Base-by-base conservation (phyloP, 2,113 vertebrate species). In the Syngnathoides biaculeatus region DNA sequence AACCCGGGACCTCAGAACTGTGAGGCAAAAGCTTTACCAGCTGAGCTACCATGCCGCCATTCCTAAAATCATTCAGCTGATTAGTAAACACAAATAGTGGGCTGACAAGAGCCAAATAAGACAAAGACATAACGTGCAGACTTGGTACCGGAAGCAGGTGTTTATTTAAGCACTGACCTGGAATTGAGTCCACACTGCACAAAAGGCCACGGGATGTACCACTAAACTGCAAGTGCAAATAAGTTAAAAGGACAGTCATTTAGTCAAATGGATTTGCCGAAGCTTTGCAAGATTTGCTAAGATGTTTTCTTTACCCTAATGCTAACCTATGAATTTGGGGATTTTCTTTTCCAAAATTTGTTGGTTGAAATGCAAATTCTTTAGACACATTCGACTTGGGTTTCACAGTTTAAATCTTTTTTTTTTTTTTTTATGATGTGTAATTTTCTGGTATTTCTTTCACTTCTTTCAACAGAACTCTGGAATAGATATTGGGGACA, bases 401-500 rank as follows among this genome's bases (percentile, higher is more conserved):
- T 52, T 52, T 0, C 3, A 55, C 22, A 27, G 53, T 56, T 27
- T 56, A 11, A 27, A 27, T 30, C 12, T 1, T 17, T 56, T 56
- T 24, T 55, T 55, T 5, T 26, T 56, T 5, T 8, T 2, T 5
- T 30, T 15, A 27, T 15, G 9, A 27, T 57, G 22, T 55, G 52
- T 55, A n/a, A 59, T 59, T 59, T 59, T 30, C 2, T 9, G 15
- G 3, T 42, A 22, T 52, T 50, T 13, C 50, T 8, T 72, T 56
- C 58, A 3, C 39, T 39, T 78, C 43, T 27, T 45, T 60, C 9
- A 42, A 9, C 82, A 98, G 97, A 94, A 96, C 64, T 95, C 95
- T 1, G 95, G 95, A 35, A 96, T 99, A 65, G 93, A 98, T 85
- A 96, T 99, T 0, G 97, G 97, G 0, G 96, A 98, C 67, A 85